Evolutionary conservation across 2,888 invertebrate species (phyloP).

Genomic region (Eugnorisma glareosa): DNA sequence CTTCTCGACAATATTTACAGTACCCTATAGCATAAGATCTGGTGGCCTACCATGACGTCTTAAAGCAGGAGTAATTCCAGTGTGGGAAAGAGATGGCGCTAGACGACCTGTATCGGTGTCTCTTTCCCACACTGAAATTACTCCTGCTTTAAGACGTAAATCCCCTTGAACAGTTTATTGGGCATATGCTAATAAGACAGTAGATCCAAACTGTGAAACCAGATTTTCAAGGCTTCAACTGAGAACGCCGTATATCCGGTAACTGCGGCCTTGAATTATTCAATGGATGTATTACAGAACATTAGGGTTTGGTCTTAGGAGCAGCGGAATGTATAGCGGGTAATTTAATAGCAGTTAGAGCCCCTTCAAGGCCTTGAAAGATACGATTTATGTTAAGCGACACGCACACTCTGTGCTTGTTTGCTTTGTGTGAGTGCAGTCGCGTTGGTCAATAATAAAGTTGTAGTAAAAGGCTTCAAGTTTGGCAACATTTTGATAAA

Average conservation of each 20-base stretch:
- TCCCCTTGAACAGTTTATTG: constrained; percentile 28
- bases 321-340: not conserved
- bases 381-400: not conserved
- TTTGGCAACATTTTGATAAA: too few relatives aligned
- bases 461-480: too few relatives aligned
- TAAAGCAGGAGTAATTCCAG: too few relatives aligned
- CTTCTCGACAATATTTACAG: not conserved
- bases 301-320: not conserved
- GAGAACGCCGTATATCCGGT: constrained; percentile 48
- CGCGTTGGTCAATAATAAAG: too few relatives aligned
- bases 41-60: too few relatives aligned
- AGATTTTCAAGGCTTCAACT: constrained; percentile 55
- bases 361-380: not conserved
- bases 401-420: not conserved
- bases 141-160: too few relatives aligned
- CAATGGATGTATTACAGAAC: constrained; percentile 58
- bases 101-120: too few relatives aligned
- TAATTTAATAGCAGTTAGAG: not conserved
- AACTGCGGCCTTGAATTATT: constrained; percentile 61
- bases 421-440: too few relatives aligned
- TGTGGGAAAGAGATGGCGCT: too few relatives aligned
- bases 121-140: too few relatives aligned
- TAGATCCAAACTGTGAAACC: constrained; percentile 43
- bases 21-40: not conserved
- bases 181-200: constrained; percentile 49